Percentiles rank a stretch among this genome's conserved stretches.
Evolutionary conservation across 2,888 invertebrate species (phyloP).

Genomic region (Pocota personata): DNA sequence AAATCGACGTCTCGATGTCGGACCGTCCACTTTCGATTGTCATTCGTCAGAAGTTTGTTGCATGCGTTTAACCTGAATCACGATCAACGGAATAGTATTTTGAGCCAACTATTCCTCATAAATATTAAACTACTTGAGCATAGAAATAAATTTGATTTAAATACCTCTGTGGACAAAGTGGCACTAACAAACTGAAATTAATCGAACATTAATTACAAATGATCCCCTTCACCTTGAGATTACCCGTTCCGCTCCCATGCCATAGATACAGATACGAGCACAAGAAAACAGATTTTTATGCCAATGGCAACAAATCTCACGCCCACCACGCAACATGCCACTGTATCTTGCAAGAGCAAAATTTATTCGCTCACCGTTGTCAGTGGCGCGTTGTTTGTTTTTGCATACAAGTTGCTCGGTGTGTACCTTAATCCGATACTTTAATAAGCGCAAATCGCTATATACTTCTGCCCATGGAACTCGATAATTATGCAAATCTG

Average conservation of each 20-base stretch:
- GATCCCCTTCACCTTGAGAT: constrained; percentile 68
- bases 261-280: not conserved
- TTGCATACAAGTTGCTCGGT: constrained; percentile 32
- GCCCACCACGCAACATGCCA: constrained; percentile 64
- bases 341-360: constrained; percentile 18
- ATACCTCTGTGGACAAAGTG: constrained; percentile 31
- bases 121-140: constrained; percentile 22
- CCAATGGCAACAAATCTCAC: constrained; percentile 68
- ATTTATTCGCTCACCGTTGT: constrained; percentile 38
- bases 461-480: constrained; percentile 43
- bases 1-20: not conserved
- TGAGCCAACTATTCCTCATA: constrained; percentile 4
- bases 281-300: constrained; percentile 16
- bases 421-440: constrained; percentile 20
- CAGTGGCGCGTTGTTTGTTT: constrained; percentile 36
- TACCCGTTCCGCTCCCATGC: not conserved
- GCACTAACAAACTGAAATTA: constrained; percentile 53
- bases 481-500: constrained; percentile 69
- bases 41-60: not conserved
- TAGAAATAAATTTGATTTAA: constrained; percentile 47
- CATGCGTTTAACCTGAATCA: constrained; percentile 16
- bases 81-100: not conserved
- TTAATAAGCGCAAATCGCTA: constrained; percentile 34
- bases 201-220: constrained; percentile 57
- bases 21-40: constrained; percentile 1